Evolutionary conservation across 2,113 vertebrate genomes (phyloP).

Genomic region (Typhlomys cinereus): DNA sequence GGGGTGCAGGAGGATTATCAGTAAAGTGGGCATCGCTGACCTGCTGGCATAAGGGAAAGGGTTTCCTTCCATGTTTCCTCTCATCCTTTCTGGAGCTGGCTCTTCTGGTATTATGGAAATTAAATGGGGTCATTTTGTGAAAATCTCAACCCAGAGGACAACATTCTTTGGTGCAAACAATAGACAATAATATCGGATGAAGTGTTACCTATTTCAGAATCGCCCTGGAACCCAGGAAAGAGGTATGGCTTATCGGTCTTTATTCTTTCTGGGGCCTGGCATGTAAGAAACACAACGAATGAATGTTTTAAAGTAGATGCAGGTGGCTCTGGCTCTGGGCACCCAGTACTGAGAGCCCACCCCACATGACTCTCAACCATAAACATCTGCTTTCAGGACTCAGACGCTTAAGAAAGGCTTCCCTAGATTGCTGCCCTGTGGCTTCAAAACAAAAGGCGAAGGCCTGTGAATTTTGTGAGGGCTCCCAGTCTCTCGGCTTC

Average conservation of each 20-base stretch:
- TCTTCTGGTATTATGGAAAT: background rate
- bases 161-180: slow-evolving; percentile 16
- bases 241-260: background rate
- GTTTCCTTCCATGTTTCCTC: background rate
- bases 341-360: background rate
- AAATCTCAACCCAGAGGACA: slow-evolving; percentile 35
- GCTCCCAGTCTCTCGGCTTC: background rate
- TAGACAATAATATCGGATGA: background rate
- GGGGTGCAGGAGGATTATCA: background rate
- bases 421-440: background rate
- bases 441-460: slow-evolving; percentile 15
- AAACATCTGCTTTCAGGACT: background rate
- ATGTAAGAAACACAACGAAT: background rate
- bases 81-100: background rate
- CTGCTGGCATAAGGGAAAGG: background rate
- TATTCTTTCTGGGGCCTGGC: background rate
- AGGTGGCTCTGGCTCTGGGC: background rate
- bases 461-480: background rate
- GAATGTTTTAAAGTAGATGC: background rate
- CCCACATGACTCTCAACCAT: background rate
- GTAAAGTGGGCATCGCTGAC: background rate
- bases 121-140: background rate
- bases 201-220: background rate
- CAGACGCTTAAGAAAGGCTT: background rate
- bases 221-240: background rate